Percentiles rank a stretch among this genome's conserved stretches.
Conservation (phyloP, 2,113 vertebrate genomes). For the Baryphthengus martii region DNA sequence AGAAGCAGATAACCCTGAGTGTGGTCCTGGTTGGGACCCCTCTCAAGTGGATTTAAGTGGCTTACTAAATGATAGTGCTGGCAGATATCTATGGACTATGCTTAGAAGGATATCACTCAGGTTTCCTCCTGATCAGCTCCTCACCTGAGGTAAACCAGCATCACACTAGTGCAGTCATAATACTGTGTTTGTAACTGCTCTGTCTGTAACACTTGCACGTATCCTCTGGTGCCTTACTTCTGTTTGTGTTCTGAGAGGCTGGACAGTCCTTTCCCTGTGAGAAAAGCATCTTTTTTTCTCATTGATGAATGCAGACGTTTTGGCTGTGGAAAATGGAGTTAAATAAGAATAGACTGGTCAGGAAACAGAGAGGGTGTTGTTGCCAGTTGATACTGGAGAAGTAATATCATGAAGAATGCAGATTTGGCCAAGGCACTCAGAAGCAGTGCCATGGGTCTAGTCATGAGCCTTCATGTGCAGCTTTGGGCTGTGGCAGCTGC, state of each 20-base stretch:
- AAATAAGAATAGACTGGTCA: constrained; percentile 28
- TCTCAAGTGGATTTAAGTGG: neutral
- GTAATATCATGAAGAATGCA: constrained; percentile 44
- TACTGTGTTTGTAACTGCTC: neutral
- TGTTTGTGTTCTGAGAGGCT: neutral
- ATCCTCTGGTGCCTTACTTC: neutral
- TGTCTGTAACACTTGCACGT: neutral
- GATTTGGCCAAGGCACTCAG: neutral
- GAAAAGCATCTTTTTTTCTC: neutral
- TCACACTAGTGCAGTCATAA: neutral
- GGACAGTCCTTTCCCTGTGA: neutral
- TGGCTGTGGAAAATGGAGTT: neutral
- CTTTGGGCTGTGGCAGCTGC: neutral
- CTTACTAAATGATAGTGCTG: neutral
- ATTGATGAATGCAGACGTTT: neutral
- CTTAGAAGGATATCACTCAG: neutral
- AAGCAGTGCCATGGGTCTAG: neutral
- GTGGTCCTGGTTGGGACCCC: neutral
- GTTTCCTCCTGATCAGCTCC: neutral
- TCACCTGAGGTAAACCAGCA: neutral
- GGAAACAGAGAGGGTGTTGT: constrained; percentile 1
- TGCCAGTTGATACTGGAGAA: constrained; percentile 45
- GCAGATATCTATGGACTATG: neutral
- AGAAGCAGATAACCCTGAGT: neutral
- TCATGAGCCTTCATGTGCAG: neutral